phyloP scores from a whole-genome alignment of 1,140 invertebrate species.

The Carcinoscorpius rotundicauda region DNA sequence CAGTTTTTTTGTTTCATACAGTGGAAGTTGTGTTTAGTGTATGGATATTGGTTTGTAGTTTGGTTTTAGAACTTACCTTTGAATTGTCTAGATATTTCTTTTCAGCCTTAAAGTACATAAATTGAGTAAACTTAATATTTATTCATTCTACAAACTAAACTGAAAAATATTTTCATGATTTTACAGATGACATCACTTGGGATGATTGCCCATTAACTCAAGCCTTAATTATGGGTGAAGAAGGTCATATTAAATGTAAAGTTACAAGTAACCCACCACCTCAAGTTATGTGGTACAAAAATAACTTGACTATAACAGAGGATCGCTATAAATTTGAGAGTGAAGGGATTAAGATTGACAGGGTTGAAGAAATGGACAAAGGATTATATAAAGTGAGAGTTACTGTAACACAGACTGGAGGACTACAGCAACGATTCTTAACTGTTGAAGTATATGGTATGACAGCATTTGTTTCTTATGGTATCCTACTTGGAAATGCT shows the following conservation, averaged over 20 bases:
- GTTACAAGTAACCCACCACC: slow-evolving; percentile 75
- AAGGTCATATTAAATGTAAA: slow-evolving; percentile 63
- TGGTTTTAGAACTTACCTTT: too few relatives aligned
- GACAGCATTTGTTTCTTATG: background rate
- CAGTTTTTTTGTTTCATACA: too few relatives aligned
- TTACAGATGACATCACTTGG: slow-evolving; percentile 68
- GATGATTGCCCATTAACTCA: slow-evolving; percentile 71
- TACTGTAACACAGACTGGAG: slow-evolving; percentile 61
- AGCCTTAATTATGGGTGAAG: slow-evolving; percentile 57
- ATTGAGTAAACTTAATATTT: too few relatives aligned
- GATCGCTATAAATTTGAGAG: slow-evolving; percentile 57
- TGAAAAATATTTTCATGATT: background rate
- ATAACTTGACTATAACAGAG: slow-evolving; percentile 47
- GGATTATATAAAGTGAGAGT: slow-evolving; percentile 73
- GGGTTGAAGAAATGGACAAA: slow-evolving; percentile 67
- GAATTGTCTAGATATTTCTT: too few relatives aligned
- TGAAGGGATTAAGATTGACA: slow-evolving; percentile 61
- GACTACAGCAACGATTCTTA: slow-evolving; percentile 56
- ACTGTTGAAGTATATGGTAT: slow-evolving; percentile 52
- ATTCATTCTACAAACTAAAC: too few relatives aligned
- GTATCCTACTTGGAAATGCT: background rate
- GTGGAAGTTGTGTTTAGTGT: too few relatives aligned
- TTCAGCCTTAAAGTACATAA: too few relatives aligned
- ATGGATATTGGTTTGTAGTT: too few relatives aligned
- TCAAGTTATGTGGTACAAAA: slow-evolving; percentile 66